Evolutionary conservation across 2,797 vertebrate species (phyloP).

Genomic region (Sebastes steindachneri): DNA sequence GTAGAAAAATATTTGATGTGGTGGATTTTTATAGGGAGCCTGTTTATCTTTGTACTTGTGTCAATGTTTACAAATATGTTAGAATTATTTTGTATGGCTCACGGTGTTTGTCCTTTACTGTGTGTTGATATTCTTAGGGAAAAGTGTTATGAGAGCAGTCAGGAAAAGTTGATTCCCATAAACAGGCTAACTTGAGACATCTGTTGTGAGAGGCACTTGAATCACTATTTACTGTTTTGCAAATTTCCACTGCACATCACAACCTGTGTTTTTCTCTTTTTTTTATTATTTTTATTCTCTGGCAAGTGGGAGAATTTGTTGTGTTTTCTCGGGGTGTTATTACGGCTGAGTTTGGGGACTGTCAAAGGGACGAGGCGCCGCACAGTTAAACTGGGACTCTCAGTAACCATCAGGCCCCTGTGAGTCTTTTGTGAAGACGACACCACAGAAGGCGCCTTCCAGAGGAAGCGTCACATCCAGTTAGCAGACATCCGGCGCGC

Average conservation of each 20-base stretch:
- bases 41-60: slow-evolving; percentile 73
- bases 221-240: slow-evolving; percentile 74
- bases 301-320: slow-evolving; percentile 77
- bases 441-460: slow-evolving; percentile 76
- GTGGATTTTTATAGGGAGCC: slow-evolving; percentile 64
- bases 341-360: slow-evolving; percentile 73
- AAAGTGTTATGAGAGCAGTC: slow-evolving; percentile 73
- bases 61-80: slow-evolving; percentile 80
- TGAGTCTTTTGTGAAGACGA: slow-evolving; percentile 77
- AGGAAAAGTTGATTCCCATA: slow-evolving; percentile 80
- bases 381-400: slow-evolving; percentile 77
- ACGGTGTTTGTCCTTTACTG: slow-evolving; percentile 70
- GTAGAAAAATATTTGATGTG: slow-evolving; percentile 47
- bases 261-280: slow-evolving; percentile 37
- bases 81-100: slow-evolving; percentile 70
- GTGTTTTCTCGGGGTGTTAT: slow-evolving; percentile 70
- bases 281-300: slow-evolving; percentile 35
- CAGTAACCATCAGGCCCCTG: slow-evolving; percentile 80
- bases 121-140: slow-evolving; percentile 64
- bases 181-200: slow-evolving; percentile 82
- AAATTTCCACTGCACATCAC: slow-evolving; percentile 70
- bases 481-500: slow-evolving; percentile 78
- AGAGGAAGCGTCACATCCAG: slow-evolving; percentile 79
- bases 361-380: slow-evolving; percentile 75
- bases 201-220: slow-evolving; percentile 71